Conservation (phyloP, 2,888 invertebrate species). For the Scaptomyza polygonia region DNA sequence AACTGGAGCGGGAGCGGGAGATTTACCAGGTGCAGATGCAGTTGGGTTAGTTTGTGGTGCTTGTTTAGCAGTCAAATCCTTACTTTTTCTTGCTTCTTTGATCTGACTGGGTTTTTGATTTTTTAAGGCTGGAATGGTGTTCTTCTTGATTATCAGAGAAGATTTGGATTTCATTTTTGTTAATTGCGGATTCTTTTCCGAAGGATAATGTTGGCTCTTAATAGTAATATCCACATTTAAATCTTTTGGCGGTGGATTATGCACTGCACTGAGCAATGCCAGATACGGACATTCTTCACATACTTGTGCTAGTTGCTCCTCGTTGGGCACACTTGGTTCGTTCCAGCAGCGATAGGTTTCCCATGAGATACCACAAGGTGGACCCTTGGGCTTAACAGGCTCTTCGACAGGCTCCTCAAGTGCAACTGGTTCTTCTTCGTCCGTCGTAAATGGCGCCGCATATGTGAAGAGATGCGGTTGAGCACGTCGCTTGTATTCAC, state of each 20-base stretch:
- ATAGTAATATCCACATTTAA: constrained; percentile 26
- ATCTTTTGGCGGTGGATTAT: background rate
- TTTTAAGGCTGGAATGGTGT: background rate
- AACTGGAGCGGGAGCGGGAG: no score
- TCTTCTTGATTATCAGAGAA: constrained; percentile 3
- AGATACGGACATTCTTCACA: constrained; percentile 15
- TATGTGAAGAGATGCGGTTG: constrained; percentile 61
- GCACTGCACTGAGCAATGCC: constrained; percentile 5
- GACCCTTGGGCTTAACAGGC: constrained; percentile 2
- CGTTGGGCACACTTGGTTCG: background rate
- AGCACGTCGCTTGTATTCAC: constrained; percentile 44
- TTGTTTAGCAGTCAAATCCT: no score
- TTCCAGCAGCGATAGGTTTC: constrained; percentile 58
- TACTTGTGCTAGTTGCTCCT: background rate
- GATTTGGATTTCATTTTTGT: background rate
- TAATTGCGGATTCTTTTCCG: background rate
- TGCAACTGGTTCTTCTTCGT: background rate
- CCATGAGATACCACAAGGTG: constrained; percentile 48
- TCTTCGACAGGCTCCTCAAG: background rate
- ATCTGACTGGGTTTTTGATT: constrained; percentile 3
- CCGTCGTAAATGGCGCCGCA: constrained; percentile 41
- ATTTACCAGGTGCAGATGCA: background rate
- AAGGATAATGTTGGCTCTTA: constrained; percentile 39
- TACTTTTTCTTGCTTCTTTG: background rate
- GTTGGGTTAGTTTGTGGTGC: background rate